phyloP scores from a whole-genome alignment of 2,888 invertebrate genomes.

The Himalopsyche anomala region DNA sequence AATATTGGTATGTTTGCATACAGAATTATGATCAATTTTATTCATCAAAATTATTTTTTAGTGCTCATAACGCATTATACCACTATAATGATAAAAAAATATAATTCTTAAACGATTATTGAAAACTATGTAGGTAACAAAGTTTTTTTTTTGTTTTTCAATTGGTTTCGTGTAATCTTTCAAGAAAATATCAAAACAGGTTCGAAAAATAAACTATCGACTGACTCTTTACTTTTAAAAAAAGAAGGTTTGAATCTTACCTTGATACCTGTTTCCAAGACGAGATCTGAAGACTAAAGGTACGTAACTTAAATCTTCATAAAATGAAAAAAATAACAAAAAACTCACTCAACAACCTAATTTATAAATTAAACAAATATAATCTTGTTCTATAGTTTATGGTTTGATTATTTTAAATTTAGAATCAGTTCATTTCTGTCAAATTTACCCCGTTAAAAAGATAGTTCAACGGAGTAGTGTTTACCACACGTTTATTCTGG shows the following conservation, averaged over 20 bases:
- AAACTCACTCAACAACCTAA: conserved; percentile 15
- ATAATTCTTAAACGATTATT: no score
- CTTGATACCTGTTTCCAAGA: conserved; percentile 39
- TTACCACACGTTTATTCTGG: neutral
- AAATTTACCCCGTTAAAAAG: conserved; percentile 22
- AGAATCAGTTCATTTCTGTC: conserved; percentile 27
- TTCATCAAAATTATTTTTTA: no score
- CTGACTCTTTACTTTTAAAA: neutral
- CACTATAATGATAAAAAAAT: no score
- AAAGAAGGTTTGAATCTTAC: conserved; percentile 32
- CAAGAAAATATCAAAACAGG: no score
- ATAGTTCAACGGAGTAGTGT: neutral
- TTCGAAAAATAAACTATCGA: no score
- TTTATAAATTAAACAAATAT: neutral
- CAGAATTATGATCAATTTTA: no score
- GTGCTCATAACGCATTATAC: no score
- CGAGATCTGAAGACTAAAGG: conserved; percentile 11
- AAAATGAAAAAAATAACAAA: conserved; percentile 11
- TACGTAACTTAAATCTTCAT: conserved; percentile 35
- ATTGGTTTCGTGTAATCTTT: no score
- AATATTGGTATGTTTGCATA: no score
- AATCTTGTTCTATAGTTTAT: conserved; percentile 5
- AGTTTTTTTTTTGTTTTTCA: no score
- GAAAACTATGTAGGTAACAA: no score
- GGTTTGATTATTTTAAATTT: conserved; percentile 9